phyloP scores from a whole-genome alignment of 1,140 invertebrate genomes.

The Ladona fulva region DNA sequence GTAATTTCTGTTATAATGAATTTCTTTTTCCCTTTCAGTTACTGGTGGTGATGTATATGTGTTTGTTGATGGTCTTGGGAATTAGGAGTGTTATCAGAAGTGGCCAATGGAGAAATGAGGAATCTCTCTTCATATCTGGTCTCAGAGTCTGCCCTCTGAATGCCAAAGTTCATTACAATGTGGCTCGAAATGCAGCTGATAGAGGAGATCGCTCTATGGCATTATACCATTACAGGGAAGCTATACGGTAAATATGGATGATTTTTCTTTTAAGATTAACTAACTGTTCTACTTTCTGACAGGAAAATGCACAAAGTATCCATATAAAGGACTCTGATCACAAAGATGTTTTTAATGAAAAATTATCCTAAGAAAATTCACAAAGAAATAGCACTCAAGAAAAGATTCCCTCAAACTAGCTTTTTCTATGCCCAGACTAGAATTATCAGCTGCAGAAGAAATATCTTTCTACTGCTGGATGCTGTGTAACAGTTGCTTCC shows the following conservation, averaged over 20 bases:
- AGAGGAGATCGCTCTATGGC: conserved; percentile 56
- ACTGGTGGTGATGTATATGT: conserved; percentile 20
- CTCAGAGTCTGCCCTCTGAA: conserved; percentile 72
- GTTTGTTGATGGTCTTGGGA: conserved; percentile 45
- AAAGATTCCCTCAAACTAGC: no score
- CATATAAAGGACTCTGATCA: no score
- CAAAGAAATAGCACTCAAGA: no score
- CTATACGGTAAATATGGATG: conserved; percentile 49
- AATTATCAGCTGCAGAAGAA: no score
- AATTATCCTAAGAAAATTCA: no score
- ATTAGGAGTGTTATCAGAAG: conserved; percentile 59
- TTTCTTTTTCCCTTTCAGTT: not conserved
- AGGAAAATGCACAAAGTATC: no score
- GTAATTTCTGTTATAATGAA: no score
- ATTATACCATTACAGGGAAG: conserved; percentile 62
- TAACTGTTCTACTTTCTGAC: no score
- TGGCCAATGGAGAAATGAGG: conserved; percentile 69
- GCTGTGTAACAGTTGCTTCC: no score
- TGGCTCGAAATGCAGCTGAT: conserved; percentile 79
- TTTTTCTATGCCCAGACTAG: no score
- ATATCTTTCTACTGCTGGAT: no score
- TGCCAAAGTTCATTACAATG: conserved; percentile 95
- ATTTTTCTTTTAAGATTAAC: not conserved
- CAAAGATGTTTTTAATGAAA: no score
- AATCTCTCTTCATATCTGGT: conserved; percentile 59